These are phyloP conservation scores for Microtus montanus DNA, from an alignment of 2,113 vertebrate genomes.

Conservation along the genomic window DNA sequence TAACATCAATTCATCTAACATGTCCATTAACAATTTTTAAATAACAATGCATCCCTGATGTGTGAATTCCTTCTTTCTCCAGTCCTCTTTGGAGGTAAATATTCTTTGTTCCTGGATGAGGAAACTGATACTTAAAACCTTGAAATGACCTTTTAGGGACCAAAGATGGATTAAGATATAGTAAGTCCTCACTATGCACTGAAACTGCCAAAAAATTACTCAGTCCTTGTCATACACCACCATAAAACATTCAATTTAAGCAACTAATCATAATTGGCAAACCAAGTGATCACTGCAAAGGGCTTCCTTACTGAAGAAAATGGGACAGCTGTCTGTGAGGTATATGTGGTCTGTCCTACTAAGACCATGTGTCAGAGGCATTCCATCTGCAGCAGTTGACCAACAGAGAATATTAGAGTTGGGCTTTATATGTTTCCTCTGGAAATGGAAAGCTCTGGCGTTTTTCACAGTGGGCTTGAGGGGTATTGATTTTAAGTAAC, in stretches of 20 bases:
- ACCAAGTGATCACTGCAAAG: neutral
- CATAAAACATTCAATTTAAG: neutral
- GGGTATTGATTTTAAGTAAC: neutral
- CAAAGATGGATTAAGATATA: neutral
- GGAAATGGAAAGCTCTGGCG: neutral
- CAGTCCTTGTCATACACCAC: neutral
- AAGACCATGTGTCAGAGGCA: neutral
- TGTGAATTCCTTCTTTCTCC: neutral
- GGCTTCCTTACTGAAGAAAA: neutral
- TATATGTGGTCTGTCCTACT: no score
- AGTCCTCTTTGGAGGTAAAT: neutral
- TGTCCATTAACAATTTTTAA: constrained; percentile 11
- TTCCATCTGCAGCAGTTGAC: neutral
- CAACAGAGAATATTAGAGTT: no score
- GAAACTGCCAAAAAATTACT: neutral
- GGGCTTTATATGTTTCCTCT: neutral
- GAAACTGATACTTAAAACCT: neutral
- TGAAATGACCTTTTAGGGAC: neutral
- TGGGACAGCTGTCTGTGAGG: neutral
- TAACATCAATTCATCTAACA: neutral
- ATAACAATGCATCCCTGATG: neutral
- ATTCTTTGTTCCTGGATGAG: neutral
- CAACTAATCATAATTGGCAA: neutral
- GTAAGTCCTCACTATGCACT: neutral
- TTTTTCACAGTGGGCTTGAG: neutral